A percentile compares a stretch with the other conserved stretches of the same genome.
These are phyloP conservation scores for Zosterops lateralis DNA, from an alignment of 2,113 vertebrate species.

Conservation along the genomic window DNA sequence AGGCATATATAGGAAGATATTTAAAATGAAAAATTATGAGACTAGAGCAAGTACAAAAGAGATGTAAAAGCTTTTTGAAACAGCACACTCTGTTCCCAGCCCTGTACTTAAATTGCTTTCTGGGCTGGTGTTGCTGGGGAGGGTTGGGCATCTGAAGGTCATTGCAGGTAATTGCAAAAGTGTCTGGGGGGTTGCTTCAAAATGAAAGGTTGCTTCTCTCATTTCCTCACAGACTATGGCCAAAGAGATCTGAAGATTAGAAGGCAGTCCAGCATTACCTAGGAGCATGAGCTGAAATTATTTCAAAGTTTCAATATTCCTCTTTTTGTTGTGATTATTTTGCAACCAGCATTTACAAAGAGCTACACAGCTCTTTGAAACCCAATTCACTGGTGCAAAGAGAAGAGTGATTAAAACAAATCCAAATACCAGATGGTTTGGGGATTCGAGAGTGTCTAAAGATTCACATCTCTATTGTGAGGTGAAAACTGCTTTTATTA, in stretches of 20 bases:
- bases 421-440: slow-evolving; percentile 4
- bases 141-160: slow-evolving; percentile 29
- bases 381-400: slow-evolving; percentile 17
- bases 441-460: not conserved
- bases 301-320: not conserved
- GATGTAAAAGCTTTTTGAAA: slow-evolving; percentile 43
- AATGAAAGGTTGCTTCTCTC: slow-evolving; percentile 42
- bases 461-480: not conserved
- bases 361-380: not conserved
- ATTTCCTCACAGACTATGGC: slow-evolving; percentile 25
- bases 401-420: slow-evolving; percentile 7
- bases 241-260: slow-evolving; percentile 3
- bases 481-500: not conserved
- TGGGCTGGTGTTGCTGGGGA: not conserved
- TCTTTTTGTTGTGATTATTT: slow-evolving; percentile 18
- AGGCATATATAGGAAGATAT: not conserved
- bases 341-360: not conserved
- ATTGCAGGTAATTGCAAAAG: slow-evolving; percentile 10
- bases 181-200: slow-evolving; percentile 1
- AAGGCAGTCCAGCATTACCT: not conserved
- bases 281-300: not conserved
- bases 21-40: slow-evolving; percentile 39
- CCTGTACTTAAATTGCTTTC: not conserved
- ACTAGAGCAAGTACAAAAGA: slow-evolving; percentile 12
- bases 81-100: slow-evolving; percentile 13